Evolutionary conservation across 2,888 invertebrate genomes (phyloP), one percentile per base, ranked within the genome.

Genomic region (Uropetala carovei): DNA sequence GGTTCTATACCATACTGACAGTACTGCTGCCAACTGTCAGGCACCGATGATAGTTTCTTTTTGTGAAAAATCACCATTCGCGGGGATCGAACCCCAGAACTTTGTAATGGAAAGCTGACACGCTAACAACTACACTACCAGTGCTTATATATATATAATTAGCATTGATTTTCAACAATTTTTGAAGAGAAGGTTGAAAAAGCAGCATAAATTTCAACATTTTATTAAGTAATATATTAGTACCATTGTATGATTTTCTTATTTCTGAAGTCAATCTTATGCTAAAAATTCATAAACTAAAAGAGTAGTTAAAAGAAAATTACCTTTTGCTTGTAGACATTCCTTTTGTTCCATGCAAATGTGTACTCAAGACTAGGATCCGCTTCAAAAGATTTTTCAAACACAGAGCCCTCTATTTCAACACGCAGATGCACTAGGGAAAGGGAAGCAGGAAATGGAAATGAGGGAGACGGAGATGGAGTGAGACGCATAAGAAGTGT

Each of bases 341-440:
- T 99, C 93, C 98, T 96, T 95, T 99, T 98, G 95, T 99, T 99
- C 99, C 99, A 99, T 3, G 99, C 98, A 95, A 99, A 99, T 13
- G 98, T 98, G 95, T 99, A 99, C 92, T 98, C 98, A 93, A 99
- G 96, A 94, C 98, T 98, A 0, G 99, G 98, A 95, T 99, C 99
- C 0, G 99, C 99, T 95, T 99, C 99, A 95, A 99, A 99, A 0
- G 97, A 97, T 95, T 98, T 98, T 18, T 98, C 97, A 95, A 99
- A 98, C 18, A 98, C 96, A 1, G 98, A 98, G 9, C 99, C 99
- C 95, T 99, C 99, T 93, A 99, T 98, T 94, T 98, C 98, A 0
- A 98, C 98, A 93, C 98, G 97, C 27, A 99, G 97, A 95, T 99
- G 98, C 0, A 99, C 98, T 94, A 98, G 97, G 7, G 97, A 97